Base-by-base conservation (phyloP, 2,797 vertebrate genomes). In the Tiaroga cobitis region DNA sequence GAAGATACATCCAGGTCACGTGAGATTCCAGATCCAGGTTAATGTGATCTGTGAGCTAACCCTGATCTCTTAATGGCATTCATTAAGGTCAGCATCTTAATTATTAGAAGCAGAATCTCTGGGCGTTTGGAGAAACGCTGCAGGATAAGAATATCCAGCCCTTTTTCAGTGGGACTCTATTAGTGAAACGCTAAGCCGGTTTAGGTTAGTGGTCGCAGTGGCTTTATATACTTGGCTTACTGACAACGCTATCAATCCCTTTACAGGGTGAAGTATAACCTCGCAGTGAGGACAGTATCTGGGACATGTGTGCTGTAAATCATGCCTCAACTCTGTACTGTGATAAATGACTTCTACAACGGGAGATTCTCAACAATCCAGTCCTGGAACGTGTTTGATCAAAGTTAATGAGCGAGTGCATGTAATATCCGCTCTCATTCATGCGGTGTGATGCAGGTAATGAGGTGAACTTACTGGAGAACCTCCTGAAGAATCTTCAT, bases 401-500 rank as follows among this genome's bases (percentile, higher is more conserved):
- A 77, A 39, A 77, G 21, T 59, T 39, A 26, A 26, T 5, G 24
- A 41, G 3, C 0, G 29, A n/a, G 15, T 5, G 8, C 10, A 7
- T n/a, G 1, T 39, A 2, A 59, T 5, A 0, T 34, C 43, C 26
- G n/a, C 41, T 18, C 19, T 24, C 39, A 2, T 24, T 26, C 37
- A 26, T 16, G 68, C 2, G 6, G 3, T 32, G n/a, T 82, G 37
- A 43, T 41, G 49, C 29, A n/a, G 29, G 24, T 63, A 9, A 49
- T n/a, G 26, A 80, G 32, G 21, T 26, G 46, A 39, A 76, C 13
- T 79, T 94, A 99, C 98, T 94, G 97, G 85, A 99, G 95, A 93
- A 99, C 98, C 82, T 99, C 97, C 84, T 96, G 96, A 59, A 99
- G 93, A 90, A 99, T 97, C 94, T 96, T 97, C 96, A 99, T 96